Percentiles rank a stretch among this genome's conserved stretches.
These are phyloP conservation scores for Noctua pronuba DNA, from an alignment of 2,888 invertebrate genomes.

Conservation along the genomic window DNA sequence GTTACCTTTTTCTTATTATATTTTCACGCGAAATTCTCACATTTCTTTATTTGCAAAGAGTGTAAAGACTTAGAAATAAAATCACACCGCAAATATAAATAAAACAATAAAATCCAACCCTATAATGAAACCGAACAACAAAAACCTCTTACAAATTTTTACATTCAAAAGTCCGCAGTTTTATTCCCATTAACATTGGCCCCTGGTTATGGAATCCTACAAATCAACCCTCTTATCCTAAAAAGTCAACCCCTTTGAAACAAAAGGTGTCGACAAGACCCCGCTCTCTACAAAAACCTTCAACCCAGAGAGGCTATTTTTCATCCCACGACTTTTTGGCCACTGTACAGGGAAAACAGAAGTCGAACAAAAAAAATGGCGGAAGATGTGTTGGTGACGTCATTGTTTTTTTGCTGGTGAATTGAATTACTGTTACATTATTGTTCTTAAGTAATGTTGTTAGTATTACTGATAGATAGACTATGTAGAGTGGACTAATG, in stretches of 20 bases:
- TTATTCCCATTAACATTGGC: constrained; percentile 51
- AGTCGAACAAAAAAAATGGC: constrained; percentile 12
- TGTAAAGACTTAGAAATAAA: not conserved
- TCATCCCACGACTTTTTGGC: constrained; percentile 63
- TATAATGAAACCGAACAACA: constrained; percentile 16
- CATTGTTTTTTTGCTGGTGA: not conserved
- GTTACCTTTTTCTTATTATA: not conserved
- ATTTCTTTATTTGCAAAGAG: not conserved
- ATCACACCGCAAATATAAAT: not conserved
- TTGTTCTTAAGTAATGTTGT: not conserved
- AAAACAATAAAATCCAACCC: constrained; percentile 7
- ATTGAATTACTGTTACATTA: not conserved
- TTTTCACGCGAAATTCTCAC: not conserved
- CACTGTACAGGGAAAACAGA: constrained; percentile 44
- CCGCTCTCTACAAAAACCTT: constrained; percentile 68
- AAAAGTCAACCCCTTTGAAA: constrained; percentile 72
- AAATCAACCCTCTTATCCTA: constrained; percentile 70
- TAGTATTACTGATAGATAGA: not conserved
- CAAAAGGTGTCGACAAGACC: constrained; percentile 78
- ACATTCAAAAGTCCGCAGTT: constrained; percentile 43
- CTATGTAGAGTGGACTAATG: not conserved
- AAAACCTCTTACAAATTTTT: constrained; percentile 36
- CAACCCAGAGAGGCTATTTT: constrained; percentile 66
- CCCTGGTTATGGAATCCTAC: constrained; percentile 62
- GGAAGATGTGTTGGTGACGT: not conserved